A percentile compares a stretch with the other conserved stretches of the same genome.
Conservation (phyloP, 2,888 invertebrate genomes). For the Pocota personata region DNA sequence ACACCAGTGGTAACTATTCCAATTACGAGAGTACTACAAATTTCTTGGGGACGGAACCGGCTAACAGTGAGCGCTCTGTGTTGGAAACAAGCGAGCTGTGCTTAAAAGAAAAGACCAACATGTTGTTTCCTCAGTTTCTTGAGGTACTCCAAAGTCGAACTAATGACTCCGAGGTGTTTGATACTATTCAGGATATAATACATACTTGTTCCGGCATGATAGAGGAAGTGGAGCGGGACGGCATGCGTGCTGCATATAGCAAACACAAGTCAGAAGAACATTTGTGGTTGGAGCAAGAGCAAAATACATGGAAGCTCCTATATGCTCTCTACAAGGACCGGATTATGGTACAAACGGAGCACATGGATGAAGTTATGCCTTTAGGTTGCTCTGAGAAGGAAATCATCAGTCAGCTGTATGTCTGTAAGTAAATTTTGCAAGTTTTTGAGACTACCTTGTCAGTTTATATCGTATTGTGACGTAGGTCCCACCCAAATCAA, state of each 20-base stretch:
- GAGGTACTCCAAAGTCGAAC: slow-evolving; percentile 80
- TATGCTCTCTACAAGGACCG: slow-evolving; percentile 93
- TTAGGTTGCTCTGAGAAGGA: slow-evolving; percentile 84
- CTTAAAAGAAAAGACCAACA: slow-evolving; percentile 78
- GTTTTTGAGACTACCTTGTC: no score
- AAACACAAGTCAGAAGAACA: slow-evolving; percentile 74
- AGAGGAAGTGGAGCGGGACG: slow-evolving; percentile 78
- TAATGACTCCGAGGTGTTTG: slow-evolving; percentile 78
- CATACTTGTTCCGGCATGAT: slow-evolving; percentile 78
- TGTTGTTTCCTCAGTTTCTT: slow-evolving; percentile 80
- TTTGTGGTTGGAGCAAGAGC: slow-evolving; percentile 90
- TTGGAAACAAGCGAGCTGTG: slow-evolving; percentile 30
- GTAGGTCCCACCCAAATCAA: no score
- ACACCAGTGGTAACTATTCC: slow-evolving; percentile 53
- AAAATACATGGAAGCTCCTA: slow-evolving; percentile 94
- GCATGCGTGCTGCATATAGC: slow-evolving; percentile 49
- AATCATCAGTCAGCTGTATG: slow-evolving; percentile 82
- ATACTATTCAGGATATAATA: slow-evolving; percentile 78
- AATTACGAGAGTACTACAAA: slow-evolving; percentile 54
- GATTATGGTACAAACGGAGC: slow-evolving; percentile 83
- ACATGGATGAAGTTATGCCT: slow-evolving; percentile 81
- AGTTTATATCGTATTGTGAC: no score
- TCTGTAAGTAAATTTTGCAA: slow-evolving; percentile 78
- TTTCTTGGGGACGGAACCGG: slow-evolving; percentile 57
- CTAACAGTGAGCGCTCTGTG: slow-evolving; percentile 56